Conservation (phyloP, 2,888 invertebrate genomes). For the Formica aserva region DNA sequence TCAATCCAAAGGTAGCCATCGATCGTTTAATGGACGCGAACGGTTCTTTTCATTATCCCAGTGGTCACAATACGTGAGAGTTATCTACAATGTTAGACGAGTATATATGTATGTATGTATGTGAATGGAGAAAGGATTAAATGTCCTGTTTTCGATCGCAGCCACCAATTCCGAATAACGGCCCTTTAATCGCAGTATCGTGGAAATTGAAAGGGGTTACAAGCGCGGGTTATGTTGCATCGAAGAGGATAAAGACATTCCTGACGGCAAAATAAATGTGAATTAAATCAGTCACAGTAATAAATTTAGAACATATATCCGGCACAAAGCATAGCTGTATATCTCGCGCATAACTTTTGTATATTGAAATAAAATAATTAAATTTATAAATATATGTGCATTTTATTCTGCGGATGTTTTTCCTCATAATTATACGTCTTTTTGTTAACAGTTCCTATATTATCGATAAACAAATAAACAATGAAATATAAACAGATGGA, state of each 20-base stretch:
- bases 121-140: slow-evolving; percentile 33
- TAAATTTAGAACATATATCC: neutral
- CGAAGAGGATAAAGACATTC: slow-evolving; percentile 49
- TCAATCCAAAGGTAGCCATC: slow-evolving; percentile 4
- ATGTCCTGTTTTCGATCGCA: slow-evolving; percentile 48
- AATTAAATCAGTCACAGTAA: slow-evolving; percentile 27
- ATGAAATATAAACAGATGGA: neutral
- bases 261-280: slow-evolving; percentile 45
- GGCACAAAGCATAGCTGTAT: neutral
- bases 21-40: slow-evolving; percentile 17
- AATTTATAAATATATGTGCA: neutral
- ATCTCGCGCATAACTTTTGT: neutral
- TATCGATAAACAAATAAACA: neutral
- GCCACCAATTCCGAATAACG: slow-evolving; percentile 51
- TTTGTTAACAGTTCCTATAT: neutral
- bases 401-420: neutral
- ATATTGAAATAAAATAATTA: neutral
- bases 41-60: slow-evolving; percentile 25
- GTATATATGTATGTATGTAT: neutral
- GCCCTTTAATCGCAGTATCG: slow-evolving; percentile 50
- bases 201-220: slow-evolving; percentile 47
- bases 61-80: slow-evolving; percentile 8
- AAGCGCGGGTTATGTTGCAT: slow-evolving; percentile 39
- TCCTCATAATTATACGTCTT: neutral
- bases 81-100: slow-evolving; percentile 18